Conservation (phyloP, 2,113 vertebrate species). For the Otocyon megalotis region DNA sequence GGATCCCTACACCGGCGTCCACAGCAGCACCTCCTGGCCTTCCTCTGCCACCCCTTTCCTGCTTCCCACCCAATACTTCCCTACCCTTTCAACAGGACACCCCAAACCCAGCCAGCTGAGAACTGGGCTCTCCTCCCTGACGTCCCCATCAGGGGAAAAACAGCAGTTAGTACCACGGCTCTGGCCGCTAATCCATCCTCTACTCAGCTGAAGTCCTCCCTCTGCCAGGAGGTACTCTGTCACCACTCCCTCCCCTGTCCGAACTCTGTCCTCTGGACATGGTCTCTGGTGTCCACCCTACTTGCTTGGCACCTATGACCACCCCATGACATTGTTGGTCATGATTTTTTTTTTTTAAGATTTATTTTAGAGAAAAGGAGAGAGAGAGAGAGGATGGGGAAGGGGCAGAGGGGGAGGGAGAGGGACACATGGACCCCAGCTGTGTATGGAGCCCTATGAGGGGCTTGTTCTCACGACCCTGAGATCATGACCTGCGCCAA, state of each 20-base stretch:
- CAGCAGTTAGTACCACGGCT: background rate
- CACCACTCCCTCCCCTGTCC: rapidly evolving
- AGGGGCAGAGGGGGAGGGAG: background rate
- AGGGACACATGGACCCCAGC: background rate
- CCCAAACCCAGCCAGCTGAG: background rate
- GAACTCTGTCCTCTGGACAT: background rate
- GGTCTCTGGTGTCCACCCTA: background rate
- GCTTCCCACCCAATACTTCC: background rate
- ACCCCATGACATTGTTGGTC: background rate
- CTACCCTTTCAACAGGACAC: background rate
- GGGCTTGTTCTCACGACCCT: background rate
- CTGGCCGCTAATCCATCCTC: background rate
- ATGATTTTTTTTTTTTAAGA: background rate
- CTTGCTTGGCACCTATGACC: background rate
- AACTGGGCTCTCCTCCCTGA: background rate
- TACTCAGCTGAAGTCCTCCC: background rate
- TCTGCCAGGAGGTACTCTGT: background rate
- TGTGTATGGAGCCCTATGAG: background rate
- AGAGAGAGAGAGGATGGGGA: background rate
- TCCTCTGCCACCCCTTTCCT: background rate
- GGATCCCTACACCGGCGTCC: background rate
- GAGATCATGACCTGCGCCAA: background rate
- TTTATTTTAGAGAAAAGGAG: background rate
- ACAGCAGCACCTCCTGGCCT: background rate
- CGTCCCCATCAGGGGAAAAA: no score